Conservation (phyloP, 2,888 invertebrate species). For the Lepidonotus clava region DNA sequence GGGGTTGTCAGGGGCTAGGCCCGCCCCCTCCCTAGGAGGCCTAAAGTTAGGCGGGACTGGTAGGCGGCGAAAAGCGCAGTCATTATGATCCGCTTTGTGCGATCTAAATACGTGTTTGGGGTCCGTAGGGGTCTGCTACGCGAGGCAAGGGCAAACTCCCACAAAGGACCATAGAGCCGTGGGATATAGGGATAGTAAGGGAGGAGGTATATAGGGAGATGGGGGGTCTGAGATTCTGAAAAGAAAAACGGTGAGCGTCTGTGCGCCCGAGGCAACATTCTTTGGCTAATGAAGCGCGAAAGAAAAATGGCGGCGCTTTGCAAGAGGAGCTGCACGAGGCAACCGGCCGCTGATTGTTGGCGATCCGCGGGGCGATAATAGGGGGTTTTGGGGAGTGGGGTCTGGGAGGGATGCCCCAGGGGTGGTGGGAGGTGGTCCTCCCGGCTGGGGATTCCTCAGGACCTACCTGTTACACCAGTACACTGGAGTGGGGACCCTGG, state of each 20-base stretch:
- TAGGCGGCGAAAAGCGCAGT: not conserved
- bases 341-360: not conserved
- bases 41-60: not conserved
- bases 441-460: no score
- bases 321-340: conserved; percentile 19
- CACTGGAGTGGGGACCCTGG: no score
- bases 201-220: no score
- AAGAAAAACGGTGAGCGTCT: not conserved
- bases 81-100: not conserved
- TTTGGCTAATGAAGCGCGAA: conserved; percentile 29
- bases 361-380: conserved; percentile 8
- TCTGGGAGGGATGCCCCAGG: not conserved
- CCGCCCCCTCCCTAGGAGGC: conserved; percentile 15
- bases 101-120: conserved; percentile 23
- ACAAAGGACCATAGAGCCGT: not conserved
- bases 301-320: conserved; percentile 31
- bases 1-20: not conserved
- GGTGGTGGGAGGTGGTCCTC: not conserved
- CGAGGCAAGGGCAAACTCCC: not conserved
- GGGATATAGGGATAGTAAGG: not conserved
- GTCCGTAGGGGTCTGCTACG: not conserved
- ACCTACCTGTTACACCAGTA: no score
- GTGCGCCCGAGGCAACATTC: conserved; percentile 26
- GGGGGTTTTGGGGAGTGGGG: not conserved
- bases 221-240: not conserved